phyloP scores from a whole-genome alignment of 2,113 vertebrate genomes.

The Alces alces region DNA sequence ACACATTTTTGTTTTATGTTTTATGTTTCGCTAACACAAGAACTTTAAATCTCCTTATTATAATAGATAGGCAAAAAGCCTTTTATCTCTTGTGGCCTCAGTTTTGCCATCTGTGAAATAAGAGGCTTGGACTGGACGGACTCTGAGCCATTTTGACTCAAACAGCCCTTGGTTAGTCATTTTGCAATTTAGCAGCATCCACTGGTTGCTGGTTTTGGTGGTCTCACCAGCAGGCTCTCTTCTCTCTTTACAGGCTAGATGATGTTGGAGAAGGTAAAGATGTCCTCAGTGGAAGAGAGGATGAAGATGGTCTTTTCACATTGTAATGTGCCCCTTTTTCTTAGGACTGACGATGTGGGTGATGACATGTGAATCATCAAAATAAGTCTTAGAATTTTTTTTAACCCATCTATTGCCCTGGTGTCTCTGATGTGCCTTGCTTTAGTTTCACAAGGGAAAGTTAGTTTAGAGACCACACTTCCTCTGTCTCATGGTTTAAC shows the following conservation, averaged over 20 bases:
- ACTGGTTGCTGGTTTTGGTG: not conserved
- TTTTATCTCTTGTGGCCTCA: not conserved
- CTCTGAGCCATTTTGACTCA: not conserved
- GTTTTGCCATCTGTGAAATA: not conserved
- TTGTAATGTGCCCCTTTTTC: slow-evolving; percentile 45
- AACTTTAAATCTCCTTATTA: not conserved
- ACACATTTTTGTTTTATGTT: not conserved
- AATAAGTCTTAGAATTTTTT: not conserved
- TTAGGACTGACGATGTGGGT: not conserved
- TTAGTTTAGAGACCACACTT: not conserved
- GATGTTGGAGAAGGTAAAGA: slow-evolving; percentile 29
- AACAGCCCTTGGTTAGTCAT: too few relatives aligned
- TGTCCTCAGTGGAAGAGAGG: slow-evolving; percentile 51
- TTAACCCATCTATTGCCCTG: not conserved
- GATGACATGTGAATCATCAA: not conserved
- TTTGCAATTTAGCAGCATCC: not conserved
- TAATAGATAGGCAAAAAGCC: not conserved
- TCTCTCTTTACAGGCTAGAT: slow-evolving; percentile 65
- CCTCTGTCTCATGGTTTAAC: not conserved
- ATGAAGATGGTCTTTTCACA: slow-evolving; percentile 72
- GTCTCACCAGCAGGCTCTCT: not conserved
- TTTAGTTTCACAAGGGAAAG: not conserved
- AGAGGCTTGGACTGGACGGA: not conserved
- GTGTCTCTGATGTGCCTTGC: not conserved
- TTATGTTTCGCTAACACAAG: not conserved